Base-by-base conservation (phyloP, 2,797 vertebrate species). In the Tinamus major region DNA sequence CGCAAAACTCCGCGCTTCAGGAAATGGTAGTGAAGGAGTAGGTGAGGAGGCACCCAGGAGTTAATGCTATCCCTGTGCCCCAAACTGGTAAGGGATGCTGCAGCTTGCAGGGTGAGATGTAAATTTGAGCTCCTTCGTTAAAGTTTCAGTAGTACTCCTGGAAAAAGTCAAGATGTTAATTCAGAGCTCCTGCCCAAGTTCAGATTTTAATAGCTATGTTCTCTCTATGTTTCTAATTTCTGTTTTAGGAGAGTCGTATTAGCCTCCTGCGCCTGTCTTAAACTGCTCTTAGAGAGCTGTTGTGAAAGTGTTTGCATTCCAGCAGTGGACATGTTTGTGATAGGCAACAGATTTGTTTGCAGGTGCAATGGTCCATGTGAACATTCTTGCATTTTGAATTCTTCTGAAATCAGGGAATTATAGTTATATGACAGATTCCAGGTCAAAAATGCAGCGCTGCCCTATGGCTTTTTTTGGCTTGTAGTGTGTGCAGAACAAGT, bases 1-100 rank as follows among this genome's bases (percentile, higher is more conserved):
- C 56, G 48, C 49, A 91, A 53, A 39, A 91, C 88, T 84, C 53
- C 65, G 33, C 2, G 29, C 78, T 91, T 87, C 51, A 78, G 92
- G 92, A 95, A 91, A 46, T 77, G 48, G 58, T 71, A 75, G 83
- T 78, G 85, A 85, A 88, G 90, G 49, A 59, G 87, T 64, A 90
- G 80, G 37, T 87, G 72, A 89, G 82, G 51, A 26, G 85, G 84
- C 79, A 87, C 49, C 29, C 41, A 27, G 56, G 77, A 82, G 87
- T 93, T 93, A 91, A 62, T 82, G 49, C 79, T 94, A 95, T 70
- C 9, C 48, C 59, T 48, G 35, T 46, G 63, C 23, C 41, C 46
- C 33, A 58, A 48, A 67, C 20, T 69, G 31, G 71, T 71, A 55
- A 29, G 80, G 81, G 80, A 75, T 89, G 71, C 62, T 90, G 76